Conservation (phyloP, 1,140 invertebrate genomes). For the Drosophila insularis region DNA sequence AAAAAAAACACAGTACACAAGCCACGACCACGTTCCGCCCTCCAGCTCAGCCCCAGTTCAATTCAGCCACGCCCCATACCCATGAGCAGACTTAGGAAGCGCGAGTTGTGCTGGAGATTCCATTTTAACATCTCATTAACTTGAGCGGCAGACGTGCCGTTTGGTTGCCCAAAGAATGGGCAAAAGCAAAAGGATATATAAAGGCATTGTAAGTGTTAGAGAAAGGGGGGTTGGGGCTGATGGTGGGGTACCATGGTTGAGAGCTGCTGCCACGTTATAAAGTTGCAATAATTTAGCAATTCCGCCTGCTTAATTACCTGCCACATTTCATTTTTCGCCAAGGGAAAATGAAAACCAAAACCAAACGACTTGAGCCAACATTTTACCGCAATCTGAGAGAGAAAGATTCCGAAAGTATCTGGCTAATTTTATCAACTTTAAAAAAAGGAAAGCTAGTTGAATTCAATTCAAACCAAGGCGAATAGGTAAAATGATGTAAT, state of each 20-base stretch:
- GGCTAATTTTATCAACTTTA: constrained; percentile 5
- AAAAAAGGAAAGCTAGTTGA: not conserved
- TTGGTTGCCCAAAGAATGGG: constrained; percentile 36
- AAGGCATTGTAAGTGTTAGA: not conserved
- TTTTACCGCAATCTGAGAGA: constrained; percentile 2
- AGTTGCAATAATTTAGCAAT: constrained; percentile 81
- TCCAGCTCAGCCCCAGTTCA: no score
- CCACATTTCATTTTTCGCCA: constrained; percentile 77
- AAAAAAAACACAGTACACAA: constrained; percentile 44
- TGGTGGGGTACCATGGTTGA: not conserved
- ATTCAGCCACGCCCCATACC: no score
- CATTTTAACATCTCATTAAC: constrained; percentile 82
- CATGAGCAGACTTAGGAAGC: not conserved
- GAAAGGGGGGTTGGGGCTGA: not conserved
- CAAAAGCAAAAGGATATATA: not conserved
- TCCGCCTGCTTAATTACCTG: constrained; percentile 79
- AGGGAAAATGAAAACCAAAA: constrained; percentile 14
- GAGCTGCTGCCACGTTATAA: constrained; percentile 28
- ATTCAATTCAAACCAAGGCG: no score
- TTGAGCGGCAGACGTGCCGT: constrained; percentile 63
- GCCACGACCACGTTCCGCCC: not conserved
- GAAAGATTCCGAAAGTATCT: not conserved
- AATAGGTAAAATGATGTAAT: no score
- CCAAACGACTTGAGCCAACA: constrained; percentile 6
- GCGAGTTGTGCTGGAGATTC: constrained; percentile 46